These are phyloP conservation scores for Dryoscopus gambensis DNA, from an alignment of 2,113 vertebrate species.

Conservation along the genomic window DNA sequence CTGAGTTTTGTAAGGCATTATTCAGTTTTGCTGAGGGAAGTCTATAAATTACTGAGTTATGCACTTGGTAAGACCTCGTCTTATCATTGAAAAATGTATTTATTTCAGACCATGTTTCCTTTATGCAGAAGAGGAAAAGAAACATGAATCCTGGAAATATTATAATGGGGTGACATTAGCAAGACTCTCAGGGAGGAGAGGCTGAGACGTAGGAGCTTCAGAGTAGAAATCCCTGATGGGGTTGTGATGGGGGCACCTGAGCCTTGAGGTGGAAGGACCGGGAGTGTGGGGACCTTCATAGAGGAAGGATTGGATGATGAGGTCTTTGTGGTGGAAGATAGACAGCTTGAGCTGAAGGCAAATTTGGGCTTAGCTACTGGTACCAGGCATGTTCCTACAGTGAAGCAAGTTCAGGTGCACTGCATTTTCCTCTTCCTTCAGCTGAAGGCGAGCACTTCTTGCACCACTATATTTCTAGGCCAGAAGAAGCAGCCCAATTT, in stretches of 20 bases:
- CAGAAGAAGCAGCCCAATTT: neutral
- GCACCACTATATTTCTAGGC: neutral
- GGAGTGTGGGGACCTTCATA: fast-evolving
- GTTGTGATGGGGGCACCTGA: neutral
- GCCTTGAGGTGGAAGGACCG: neutral
- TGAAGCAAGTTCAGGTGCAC: neutral
- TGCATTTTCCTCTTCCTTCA: neutral
- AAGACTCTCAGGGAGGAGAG: neutral
- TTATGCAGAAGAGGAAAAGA: neutral
- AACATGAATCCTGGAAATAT: neutral
- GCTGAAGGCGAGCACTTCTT: neutral
- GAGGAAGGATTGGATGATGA: neutral
- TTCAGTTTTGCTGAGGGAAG: neutral
- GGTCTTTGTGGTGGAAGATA: neutral
- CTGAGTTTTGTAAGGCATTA: neutral
- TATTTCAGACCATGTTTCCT: neutral
- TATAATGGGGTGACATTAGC: neutral
- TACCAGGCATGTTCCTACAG: fast-evolving
- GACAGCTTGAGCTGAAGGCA: neutral
- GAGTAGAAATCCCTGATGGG: neutral
- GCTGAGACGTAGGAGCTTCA: fast-evolving
- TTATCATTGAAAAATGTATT: neutral
- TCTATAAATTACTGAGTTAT: neutral
- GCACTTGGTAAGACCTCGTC: neutral
- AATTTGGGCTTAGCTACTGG: neutral